Base-by-base conservation (phyloP, 30 jellyfish, hydroid and myxozoan genomes). In the Aurelia coerulea region DNA sequence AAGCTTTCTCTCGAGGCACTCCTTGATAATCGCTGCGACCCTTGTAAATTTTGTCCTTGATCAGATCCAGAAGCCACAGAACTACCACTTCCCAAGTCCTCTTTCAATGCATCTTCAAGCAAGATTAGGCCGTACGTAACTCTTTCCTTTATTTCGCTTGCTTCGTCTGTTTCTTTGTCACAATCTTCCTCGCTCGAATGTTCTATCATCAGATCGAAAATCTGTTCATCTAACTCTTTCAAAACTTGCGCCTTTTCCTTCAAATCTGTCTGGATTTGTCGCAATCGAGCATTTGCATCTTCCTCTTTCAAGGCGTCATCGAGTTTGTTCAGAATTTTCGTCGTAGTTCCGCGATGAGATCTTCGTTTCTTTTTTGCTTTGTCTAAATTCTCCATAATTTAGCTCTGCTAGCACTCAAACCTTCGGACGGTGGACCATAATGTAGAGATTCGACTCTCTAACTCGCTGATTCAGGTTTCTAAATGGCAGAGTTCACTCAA, bases 21-120 rank as follows among this genome's bases (percentile, higher is more conserved):
- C 78, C 78, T 67, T 67, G 78, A 67, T 67, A 67, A 67, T 67
- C 8, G 78, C 78, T 67, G 78, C 62, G 53, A 67, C 3, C 78
- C 78, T 1, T 3, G 78, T 3, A 67, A 67, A 19, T 67, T 67
- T 67, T 3, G 62, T 67, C 33, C 46, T 33, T 67, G 78, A 67
- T 67, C 4, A 58, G 67, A 71, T 71, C 68, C 66, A 10, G 82
- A 67, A 13, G 46, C 78, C 78, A 67, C 78, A 67, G 78, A 67
- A n/a, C 37, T 7, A 67, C 63, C 46, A 67, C 18, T 33, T 67
- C 53, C 65, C 78, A 67, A 2, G 68, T 71, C 69, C 4, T 71
- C 68, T 37, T 71, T 71, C 73, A 71, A 37, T 32, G 74, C 82
- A 2, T 71, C 82, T 71, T 71, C 82, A 32, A 71, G 82, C 32